phyloP scores from a whole-genome alignment of 2,113 vertebrate genomes.

The Apistogramma diplotaenia region DNA sequence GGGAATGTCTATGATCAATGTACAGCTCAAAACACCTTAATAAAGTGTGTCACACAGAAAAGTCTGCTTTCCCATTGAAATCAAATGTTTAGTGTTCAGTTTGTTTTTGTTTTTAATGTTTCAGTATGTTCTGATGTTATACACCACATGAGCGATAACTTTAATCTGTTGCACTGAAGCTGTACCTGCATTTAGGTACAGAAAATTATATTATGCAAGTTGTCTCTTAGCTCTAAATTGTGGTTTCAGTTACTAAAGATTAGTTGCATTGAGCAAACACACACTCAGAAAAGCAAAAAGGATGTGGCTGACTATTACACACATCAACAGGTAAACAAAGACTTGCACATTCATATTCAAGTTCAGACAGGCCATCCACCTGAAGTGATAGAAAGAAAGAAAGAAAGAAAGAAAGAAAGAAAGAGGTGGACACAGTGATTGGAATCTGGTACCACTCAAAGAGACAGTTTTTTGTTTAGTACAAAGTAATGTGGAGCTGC shows the following conservation, averaged over 20 bases:
- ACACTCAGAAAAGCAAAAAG: neutral
- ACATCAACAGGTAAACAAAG: neutral
- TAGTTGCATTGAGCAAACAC: neutral
- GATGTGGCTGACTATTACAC: neutral
- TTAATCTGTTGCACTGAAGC: no score
- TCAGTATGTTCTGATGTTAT: no score
- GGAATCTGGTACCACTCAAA: neutral
- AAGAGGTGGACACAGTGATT: neutral
- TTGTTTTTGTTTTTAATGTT: no score
- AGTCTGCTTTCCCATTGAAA: no score
- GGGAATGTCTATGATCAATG: no score
- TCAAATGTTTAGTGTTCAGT: no score
- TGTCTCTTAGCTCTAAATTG: neutral
- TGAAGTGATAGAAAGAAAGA: neutral
- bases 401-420: neutral
- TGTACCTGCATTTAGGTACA: no score
- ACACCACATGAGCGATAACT: no score
- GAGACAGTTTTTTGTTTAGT: neutral
- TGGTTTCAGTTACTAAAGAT: neutral
- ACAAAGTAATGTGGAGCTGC: slow-evolving; percentile 1
- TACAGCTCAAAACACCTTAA: no score
- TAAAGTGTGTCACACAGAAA: no score
- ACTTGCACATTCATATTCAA: neutral
- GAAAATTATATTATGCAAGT: neutral
- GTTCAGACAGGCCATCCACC: neutral